These are phyloP conservation scores for Drosophila robusta DNA, from an alignment of 2,888 invertebrate genomes.

Conservation along the genomic window DNA sequence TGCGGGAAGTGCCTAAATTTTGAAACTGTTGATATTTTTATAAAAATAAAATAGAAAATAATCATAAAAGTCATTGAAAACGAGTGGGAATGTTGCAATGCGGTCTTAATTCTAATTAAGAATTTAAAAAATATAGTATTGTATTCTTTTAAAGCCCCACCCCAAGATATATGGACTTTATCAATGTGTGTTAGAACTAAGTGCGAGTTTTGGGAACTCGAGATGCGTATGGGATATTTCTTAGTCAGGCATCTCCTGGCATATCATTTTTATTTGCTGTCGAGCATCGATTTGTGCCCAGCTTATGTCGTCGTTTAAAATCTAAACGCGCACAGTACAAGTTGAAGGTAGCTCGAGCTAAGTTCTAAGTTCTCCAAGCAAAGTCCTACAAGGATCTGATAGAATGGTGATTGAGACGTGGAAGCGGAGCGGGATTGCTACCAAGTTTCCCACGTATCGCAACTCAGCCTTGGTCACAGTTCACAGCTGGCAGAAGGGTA, in stretches of 20 bases:
- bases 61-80: too few relatives aligned
- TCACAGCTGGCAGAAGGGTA: constrained; percentile 88
- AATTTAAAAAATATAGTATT: too few relatives aligned
- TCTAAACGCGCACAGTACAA: constrained; percentile 14
- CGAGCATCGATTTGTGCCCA: background rate
- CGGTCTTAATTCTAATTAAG: too few relatives aligned
- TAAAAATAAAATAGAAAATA: too few relatives aligned
- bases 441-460: constrained; percentile 84
- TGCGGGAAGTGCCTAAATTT: too few relatives aligned
- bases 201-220: too few relatives aligned
- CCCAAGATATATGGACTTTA: too few relatives aligned
- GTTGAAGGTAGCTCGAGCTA: constrained; percentile 1
- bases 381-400: background rate
- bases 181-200: too few relatives aligned
- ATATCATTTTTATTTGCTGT: background rate
- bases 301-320: constrained; percentile 19
- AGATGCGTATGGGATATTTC: constrained; percentile 2
- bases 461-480: constrained; percentile 77
- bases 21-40: too few relatives aligned
- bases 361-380: constrained; percentile 11
- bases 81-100: too few relatives aligned
- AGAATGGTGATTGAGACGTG: constrained; percentile 77
- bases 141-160: too few relatives aligned
- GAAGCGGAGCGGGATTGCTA: constrained; percentile 82
- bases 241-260: background rate